Conservation (phyloP, 2,797 vertebrate species). For the Trachops cirrhosus region DNA sequence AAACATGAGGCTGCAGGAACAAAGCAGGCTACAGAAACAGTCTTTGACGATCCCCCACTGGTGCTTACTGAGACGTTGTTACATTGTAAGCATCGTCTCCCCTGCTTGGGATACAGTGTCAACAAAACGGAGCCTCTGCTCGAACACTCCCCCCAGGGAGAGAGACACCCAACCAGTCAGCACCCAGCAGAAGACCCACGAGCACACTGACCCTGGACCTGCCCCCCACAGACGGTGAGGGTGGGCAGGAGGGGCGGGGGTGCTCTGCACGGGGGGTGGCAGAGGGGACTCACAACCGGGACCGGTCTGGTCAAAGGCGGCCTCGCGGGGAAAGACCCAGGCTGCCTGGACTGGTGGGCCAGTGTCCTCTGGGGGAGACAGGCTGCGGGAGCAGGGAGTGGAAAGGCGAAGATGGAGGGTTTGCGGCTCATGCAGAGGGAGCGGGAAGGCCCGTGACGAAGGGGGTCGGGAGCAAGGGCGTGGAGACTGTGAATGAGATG, state of each 20-base stretch:
- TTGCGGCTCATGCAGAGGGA: not conserved
- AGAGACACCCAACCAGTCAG: not conserved
- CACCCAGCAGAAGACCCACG: not conserved
- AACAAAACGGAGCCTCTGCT: not conserved
- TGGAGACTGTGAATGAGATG: not conserved
- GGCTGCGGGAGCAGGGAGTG: not conserved
- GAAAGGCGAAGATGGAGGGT: not conserved
- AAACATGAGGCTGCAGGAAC: not conserved
- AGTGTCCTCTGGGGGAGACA: not conserved
- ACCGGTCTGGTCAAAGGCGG: not conserved
- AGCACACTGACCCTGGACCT: not conserved
- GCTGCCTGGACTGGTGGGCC: not conserved
- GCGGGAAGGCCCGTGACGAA: not conserved
- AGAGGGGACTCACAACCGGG: not conserved
- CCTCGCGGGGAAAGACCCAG: not conserved
- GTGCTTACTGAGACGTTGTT: not conserved
- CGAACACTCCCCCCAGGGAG: not conserved
- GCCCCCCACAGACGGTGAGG: not conserved
- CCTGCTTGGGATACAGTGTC: not conserved
- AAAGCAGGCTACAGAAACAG: not conserved
- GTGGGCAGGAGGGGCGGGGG: not conserved
- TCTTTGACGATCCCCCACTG: not conserved
- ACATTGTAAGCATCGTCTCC: not conserved
- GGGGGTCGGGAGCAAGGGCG: rapidly evolving
- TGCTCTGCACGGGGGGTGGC: rapidly evolving